Evolutionary conservation across 2,888 invertebrate species (phyloP).

Genomic region (Machimus rusticus): DNA sequence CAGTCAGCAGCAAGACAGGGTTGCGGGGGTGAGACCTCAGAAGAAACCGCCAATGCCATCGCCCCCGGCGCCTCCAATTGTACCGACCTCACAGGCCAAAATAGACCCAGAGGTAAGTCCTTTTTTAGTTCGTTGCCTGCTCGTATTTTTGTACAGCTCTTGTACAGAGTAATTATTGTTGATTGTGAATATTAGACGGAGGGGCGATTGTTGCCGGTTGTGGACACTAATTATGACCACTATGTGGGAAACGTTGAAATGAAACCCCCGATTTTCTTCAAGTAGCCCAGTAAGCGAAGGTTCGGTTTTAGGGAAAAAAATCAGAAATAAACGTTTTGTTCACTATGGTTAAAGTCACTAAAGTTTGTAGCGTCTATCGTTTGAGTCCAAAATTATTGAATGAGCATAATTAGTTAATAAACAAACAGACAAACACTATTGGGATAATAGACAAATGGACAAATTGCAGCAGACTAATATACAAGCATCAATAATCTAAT

Average conservation of each 20-base stretch:
- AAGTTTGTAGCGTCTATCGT: too few relatives aligned
- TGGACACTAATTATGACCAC: constrained; percentile 39
- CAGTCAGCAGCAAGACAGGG: constrained; percentile 34
- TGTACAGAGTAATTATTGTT: constrained; percentile 23
- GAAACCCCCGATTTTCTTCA: neutral
- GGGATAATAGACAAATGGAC: neutral
- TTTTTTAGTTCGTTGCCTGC: neutral
- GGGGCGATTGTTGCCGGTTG: constrained; percentile 36
- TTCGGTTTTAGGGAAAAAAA: neutral
- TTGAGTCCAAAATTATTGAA: too few relatives aligned
- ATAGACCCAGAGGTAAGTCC: constrained; percentile 69
- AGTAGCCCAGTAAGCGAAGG: neutral
- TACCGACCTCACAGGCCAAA: constrained; percentile 60
- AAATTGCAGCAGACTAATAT: too few relatives aligned
- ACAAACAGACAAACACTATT: neutral
- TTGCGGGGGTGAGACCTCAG: constrained; percentile 18
- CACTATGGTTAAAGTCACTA: neutral
- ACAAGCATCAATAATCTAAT: too few relatives aligned
- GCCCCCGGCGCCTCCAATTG: constrained; percentile 65
- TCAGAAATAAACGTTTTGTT: neutral
- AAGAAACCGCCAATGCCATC: constrained; percentile 58
- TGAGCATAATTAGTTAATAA: neutral
- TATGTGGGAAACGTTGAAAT: neutral
- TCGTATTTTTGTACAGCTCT: constrained; percentile 21
- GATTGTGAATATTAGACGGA: constrained; percentile 46